Base-by-base conservation (phyloP, 2,797 vertebrate genomes). In the Ctenopoma multispine region DNA sequence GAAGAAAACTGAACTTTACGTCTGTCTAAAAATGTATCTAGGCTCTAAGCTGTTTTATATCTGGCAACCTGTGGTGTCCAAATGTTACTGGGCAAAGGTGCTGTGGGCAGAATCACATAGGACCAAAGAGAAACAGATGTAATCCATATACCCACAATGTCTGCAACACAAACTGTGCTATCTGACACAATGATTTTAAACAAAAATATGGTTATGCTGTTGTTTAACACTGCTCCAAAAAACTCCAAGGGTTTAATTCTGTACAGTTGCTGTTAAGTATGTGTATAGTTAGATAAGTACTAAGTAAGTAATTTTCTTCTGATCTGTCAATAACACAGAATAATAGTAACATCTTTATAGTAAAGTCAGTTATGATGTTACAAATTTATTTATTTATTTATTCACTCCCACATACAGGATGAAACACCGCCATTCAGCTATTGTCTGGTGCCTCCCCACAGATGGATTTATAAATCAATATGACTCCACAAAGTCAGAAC, bases 381-480 rank as follows among this genome's bases (percentile, higher is more conserved):
- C 56, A 21, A 36, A 60, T 84, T 82, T 61, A 60, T 72, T 67
- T 50, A 64, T 80, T 41, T 60, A 40, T 80, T 47, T 63, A 47
- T 80, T 51, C 29, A 63, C 47, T 58, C 55, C 73, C 74, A 79
- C 55, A 65, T 69, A 69, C 56, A 53, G 67, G 75, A 88, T 81
- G 55, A 87, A 82, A 88, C 82, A 81, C 84, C 81, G 77, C 73
- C 86, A 90, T 81, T 88, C 63, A 68, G 76, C 40, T 87, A 83
- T 80, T 80, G 83, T 89, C 83, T 87, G 83, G 87, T 86, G 86
- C 81, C 84, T 88, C 67, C 71, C 21, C 65, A 67, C 85, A 87
- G 88, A 86, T 69, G 43, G 74, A 72, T 79, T 86, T 80, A 89
- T 90, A 88, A 92, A 94, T 94, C 90, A 92, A 89, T 85, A 72